Conservation (phyloP, 2,888 invertebrate species). For the Hetaerina titia region DNA sequence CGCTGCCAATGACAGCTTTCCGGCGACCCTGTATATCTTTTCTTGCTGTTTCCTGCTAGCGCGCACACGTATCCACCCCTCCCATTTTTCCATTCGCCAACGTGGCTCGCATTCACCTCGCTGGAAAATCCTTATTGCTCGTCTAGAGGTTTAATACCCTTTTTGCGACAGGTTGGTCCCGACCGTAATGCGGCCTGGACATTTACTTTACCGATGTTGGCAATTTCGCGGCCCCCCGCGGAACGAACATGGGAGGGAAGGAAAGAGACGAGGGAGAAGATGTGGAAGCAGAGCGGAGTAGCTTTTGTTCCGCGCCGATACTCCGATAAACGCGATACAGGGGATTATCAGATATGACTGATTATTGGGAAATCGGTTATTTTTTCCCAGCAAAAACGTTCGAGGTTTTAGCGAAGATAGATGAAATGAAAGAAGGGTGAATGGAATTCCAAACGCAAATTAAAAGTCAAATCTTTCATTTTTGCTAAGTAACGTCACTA, state of each 20-base stretch:
- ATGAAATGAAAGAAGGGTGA: not conserved
- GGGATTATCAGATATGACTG: slow-evolving; percentile 9
- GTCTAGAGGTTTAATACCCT: not conserved
- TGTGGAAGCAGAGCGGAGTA: not conserved
- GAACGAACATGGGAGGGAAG: no score
- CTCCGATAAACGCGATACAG: not conserved
- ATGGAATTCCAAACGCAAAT: not conserved
- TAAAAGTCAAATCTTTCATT: not conserved
- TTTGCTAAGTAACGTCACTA: not conserved
- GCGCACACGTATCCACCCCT: no score
- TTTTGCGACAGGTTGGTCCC: not conserved
- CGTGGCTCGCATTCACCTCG: not conserved
- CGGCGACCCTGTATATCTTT: not conserved
- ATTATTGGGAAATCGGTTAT: slow-evolving; percentile 20
- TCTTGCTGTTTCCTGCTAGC: not conserved
- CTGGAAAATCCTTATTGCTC: not conserved
- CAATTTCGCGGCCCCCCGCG: not conserved
- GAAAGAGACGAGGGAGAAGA: not conserved
- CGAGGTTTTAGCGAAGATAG: not conserved
- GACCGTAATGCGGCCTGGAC: not conserved
- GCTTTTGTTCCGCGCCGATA: not conserved
- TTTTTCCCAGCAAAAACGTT: not conserved
- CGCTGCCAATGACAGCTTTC: not conserved
- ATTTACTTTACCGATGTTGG: not conserved
- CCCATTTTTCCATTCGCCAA: not conserved